Percentiles rank a stretch among this genome's conserved stretches.
phyloP scores from a whole-genome alignment of 2,888 invertebrate genomes.

The Drosophila sordidula region DNA sequence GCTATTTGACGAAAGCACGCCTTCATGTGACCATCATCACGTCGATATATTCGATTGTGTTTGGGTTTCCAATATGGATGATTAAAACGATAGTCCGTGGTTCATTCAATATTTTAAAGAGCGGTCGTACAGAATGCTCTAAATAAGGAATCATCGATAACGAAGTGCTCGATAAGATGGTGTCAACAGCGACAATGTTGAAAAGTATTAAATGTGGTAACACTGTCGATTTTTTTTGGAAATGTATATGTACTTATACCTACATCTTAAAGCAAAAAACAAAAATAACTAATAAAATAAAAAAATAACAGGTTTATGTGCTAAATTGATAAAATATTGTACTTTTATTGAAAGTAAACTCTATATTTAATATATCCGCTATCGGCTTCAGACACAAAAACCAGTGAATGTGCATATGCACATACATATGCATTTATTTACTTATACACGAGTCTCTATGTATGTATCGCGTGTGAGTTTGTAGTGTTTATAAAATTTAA shows the following conservation, averaged over 20 bases:
- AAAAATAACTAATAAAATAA: slow-evolving; percentile 4
- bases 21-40: too few species aligned
- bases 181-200: not conserved
- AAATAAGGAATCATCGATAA: too few species aligned
- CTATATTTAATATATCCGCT: not conserved
- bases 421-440: slow-evolving; percentile 21
- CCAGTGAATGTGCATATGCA: slow-evolving; percentile 20
- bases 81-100: too few species aligned
- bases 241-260: slow-evolving; percentile 29
- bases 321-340: not conserved
- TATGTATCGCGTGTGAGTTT: not conserved
- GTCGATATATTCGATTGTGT: too few species aligned
- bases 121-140: too few species aligned
- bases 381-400: slow-evolving; percentile 4
- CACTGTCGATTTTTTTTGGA: slow-evolving; percentile 21
- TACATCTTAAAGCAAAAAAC: slow-evolving; percentile 27
- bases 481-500: not conserved
- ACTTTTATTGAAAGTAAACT: not conserved
- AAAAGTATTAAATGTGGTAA: slow-evolving; percentile 20
- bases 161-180: too few species aligned
- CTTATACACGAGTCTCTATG: slow-evolving; percentile 2
- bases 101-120: too few species aligned
- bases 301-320: slow-evolving; percentile 1
- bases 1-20: too few species aligned
- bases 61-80: too few species aligned